Conservation (phyloP, 1,140 invertebrate species). For the Periplaneta americana region DNA sequence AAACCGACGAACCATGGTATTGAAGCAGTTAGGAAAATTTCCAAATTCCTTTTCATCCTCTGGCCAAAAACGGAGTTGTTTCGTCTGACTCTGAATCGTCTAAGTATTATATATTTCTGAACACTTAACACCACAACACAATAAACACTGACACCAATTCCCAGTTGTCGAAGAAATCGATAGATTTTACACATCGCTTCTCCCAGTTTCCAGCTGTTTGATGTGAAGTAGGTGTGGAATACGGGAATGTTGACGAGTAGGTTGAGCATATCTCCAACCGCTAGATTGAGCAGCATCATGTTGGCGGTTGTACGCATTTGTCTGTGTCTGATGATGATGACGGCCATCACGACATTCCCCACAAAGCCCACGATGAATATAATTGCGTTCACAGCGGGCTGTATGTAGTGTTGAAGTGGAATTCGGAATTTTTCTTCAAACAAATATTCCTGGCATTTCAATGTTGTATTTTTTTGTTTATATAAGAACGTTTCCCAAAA, state of each 20-base stretch:
- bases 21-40: neutral
- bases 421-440: too few relatives aligned
- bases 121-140: neutral
- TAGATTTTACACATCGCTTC: neutral
- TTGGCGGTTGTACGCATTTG: slow-evolving; percentile 86
- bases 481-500: too few relatives aligned
- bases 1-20: neutral
- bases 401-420: slow-evolving; percentile 73
- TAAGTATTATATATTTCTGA: neutral
- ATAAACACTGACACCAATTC: neutral
- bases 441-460: too few relatives aligned
- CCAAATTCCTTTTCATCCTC: neutral
- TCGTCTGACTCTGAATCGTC: too few relatives aligned
- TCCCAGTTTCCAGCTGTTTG: neutral
- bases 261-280: slow-evolving; percentile 50
- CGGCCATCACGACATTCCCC: slow-evolving; percentile 83
- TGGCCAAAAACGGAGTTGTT: neutral
- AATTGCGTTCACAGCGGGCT: slow-evolving; percentile 78
- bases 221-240: slow-evolving; percentile 53
- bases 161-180: neutral
- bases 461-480: too few relatives aligned
- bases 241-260: slow-evolving; percentile 87
- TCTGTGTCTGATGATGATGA: slow-evolving; percentile 71
- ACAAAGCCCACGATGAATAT: slow-evolving; percentile 84
- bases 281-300: slow-evolving; percentile 64